A percentile compares a stretch with the other conserved stretches of the same genome.
Evolutionary conservation across 2,113 vertebrate species (phyloP).

Genomic region (Saguinus imperator): DNA sequence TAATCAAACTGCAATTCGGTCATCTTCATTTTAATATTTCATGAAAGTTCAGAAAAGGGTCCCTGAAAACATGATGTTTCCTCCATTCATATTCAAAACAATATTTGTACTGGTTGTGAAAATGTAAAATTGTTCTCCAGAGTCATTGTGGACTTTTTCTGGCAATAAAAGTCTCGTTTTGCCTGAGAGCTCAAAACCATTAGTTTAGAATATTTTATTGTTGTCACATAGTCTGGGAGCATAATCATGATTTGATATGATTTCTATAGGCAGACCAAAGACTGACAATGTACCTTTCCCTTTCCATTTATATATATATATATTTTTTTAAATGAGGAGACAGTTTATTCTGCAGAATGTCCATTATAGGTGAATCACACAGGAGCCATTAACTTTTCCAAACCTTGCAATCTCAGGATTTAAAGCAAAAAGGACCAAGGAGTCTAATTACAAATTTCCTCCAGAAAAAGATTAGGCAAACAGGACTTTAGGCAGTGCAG

Average conservation of each 20-base stretch:
- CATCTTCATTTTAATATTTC: constrained; percentile 26
- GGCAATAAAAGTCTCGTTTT: neutral
- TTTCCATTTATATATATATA: neutral
- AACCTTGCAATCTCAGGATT: neutral
- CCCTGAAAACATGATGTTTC: constrained; percentile 17
- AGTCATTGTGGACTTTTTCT: neutral
- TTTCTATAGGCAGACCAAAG: constrained; percentile 16
- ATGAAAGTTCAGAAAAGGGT: neutral
- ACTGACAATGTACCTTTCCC: constrained; percentile 24
- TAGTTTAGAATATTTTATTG: constrained; percentile 64
- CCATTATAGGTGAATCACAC: neutral
- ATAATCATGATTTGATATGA: constrained; percentile 46
- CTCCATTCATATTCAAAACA: constrained; percentile 21
- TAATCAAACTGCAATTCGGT: neutral
- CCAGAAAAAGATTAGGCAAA: neutral
- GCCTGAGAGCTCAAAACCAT: constrained; percentile 18
- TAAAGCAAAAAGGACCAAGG: neutral
- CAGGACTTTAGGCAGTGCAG: neutral
- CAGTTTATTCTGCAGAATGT: constrained; percentile 34
- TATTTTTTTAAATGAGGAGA: neutral
- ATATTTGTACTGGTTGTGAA: constrained; percentile 20
- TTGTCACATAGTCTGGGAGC: constrained; percentile 49
- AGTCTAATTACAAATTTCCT: neutral
- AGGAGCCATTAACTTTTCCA: neutral
- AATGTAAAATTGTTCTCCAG: constrained; percentile 39